A percentile compares a stretch with the other conserved stretches of the same genome.
Conservation (phyloP, 2,113 vertebrate genomes). For the Ondatra zibethicus region DNA sequence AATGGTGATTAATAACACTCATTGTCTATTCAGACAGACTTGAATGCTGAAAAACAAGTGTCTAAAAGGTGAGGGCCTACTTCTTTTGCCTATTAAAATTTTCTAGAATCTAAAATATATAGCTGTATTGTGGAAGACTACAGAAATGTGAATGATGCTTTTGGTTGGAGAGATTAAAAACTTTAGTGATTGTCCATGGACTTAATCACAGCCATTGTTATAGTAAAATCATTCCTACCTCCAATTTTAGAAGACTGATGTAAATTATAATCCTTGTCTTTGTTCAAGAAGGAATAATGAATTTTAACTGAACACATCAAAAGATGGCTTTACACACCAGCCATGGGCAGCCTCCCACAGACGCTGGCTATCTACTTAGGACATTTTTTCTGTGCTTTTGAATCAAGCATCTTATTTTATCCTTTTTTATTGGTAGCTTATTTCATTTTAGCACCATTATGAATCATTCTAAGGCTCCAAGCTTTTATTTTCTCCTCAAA, state of each 20-base stretch:
- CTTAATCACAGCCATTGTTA: neutral
- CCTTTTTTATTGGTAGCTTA: slow-evolving; percentile 1
- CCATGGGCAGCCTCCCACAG: neutral
- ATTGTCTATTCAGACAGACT: slow-evolving; percentile 19
- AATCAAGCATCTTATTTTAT: neutral
- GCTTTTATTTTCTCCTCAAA: slow-evolving; percentile 55
- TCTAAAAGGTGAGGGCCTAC: slow-evolving; percentile 25
- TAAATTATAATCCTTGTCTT: neutral
- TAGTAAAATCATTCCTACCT: neutral
- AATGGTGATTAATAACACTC: neutral
- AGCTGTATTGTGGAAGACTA: neutral
- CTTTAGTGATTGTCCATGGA: neutral
- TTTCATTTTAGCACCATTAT: slow-evolving; percentile 17
- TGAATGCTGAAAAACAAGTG: neutral
- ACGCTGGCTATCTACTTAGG: neutral
- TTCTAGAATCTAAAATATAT: slow-evolving; percentile 38
- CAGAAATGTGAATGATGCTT: neutral
- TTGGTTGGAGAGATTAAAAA: neutral
- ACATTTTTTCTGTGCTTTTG: neutral
- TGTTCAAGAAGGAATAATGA: slow-evolving; percentile 17
- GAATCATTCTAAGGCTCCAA: slow-evolving; percentile 4
- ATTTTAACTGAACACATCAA: neutral
- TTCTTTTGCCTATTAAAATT: slow-evolving; percentile 39
- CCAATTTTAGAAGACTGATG: neutral
- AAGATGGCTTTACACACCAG: neutral